Base-by-base conservation (phyloP, 2,888 invertebrate genomes). In the Thecocarcelia acutangulata region DNA sequence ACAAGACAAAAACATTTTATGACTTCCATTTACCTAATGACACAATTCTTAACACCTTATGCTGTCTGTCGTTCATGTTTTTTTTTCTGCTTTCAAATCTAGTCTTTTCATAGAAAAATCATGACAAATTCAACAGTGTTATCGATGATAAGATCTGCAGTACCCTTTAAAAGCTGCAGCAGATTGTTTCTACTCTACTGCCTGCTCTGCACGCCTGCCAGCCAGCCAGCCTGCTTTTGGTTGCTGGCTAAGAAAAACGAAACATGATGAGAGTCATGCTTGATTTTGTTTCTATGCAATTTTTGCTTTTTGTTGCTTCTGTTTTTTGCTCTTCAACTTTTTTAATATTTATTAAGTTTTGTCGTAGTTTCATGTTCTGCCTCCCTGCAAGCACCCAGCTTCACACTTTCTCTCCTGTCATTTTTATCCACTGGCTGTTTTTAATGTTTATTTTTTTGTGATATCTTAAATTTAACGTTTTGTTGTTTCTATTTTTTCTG, bases 71-170 rank as follows among this genome's bases (percentile, higher is more conserved):
- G 70, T 58, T 76, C 24, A 28, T 75, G 48, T 17, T 56, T 46
- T 58, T 19, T 33, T 3, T 70, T 63, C 28, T 61, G 24, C 17
- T 28, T 63, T 19, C 17, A 48, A 46, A 56, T 54, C 70, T 44
- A 42, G 40, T 72, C 11, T 52, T 33, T 37, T 58, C 17, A 66
- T 37, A 24, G 17, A 52, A 54, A 73, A 63, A 46, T 56, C 46
- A 24, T 68, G 37, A 76, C 37, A 69, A 69, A 75, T 50, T 59
- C 66, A 52, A 37, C 21, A 70, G 54, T 70, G 66, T 66, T 78
- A 82, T 82, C 82, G 69, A 76, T 76, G 74, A 82, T 78, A 75
- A 78, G 70, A 82, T 82, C 82, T 76, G 75, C 37, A 63, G 78
- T 21, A 76, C 61, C 72, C 76, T 81, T 81, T 80, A 46, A 24